Conservation (phyloP, 2,797 vertebrate species). For the Novumbra hubbsi region DNA sequence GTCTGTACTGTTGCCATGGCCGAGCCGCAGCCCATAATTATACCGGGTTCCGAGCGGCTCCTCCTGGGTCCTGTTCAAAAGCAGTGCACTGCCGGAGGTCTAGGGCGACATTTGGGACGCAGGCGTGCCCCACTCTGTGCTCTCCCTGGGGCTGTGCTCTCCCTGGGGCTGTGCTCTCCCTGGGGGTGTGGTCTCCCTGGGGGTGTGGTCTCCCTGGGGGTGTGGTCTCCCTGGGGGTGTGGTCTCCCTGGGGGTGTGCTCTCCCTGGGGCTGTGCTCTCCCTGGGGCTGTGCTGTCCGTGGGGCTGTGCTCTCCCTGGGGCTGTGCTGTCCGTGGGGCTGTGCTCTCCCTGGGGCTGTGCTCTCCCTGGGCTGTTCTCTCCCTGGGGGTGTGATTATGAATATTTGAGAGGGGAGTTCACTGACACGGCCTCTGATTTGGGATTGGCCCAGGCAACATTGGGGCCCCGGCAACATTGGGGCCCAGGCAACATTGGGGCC, state of each 20-base stretch:
- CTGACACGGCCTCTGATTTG: neutral
- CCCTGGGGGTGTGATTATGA: neutral
- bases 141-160: too few relatives aligned
- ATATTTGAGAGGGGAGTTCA: neutral
- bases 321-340: neutral
- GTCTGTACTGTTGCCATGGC: neutral
- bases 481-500: too few relatives aligned
- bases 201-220: neutral
- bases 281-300: neutral
- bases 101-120: neutral
- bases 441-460: too few relatives aligned
- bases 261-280: neutral
- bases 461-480: too few relatives aligned
- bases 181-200: neutral
- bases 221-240: neutral
- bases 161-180: neutral
- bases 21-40: too few relatives aligned
- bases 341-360: neutral
- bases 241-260: neutral
- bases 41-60: too few relatives aligned
- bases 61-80: too few relatives aligned
- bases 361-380: neutral
- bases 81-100: too few relatives aligned
- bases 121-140: neutral
- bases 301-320: neutral